Evolutionary conservation across 2,888 invertebrate genomes (phyloP), one percentile per base, ranked within the genome.

Genomic region (Drosophila rellima): DNA sequence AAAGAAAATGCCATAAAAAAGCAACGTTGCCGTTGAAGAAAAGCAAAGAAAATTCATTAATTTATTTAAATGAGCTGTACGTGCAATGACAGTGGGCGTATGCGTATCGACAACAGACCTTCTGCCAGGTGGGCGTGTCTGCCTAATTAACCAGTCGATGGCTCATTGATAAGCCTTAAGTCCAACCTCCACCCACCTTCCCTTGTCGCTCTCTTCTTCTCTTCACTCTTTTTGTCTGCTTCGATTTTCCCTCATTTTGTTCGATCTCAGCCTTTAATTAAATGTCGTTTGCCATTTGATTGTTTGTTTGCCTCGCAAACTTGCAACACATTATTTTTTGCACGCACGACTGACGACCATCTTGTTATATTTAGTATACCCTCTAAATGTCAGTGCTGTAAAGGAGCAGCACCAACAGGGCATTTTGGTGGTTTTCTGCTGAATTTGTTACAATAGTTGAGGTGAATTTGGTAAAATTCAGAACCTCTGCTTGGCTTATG

Each of bases 11-110:
- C 67, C 81, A 83, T 82, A 76, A 87, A 83, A 82, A 74, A 33
- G n/a, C 35, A 35, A 15, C 17, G 54, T 63, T 55, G 59, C 45
- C 42, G 50, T 26, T 64, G 56, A 59, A 55, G 68, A 57, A 84
- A 74, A 72, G 65, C 66, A 76, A 86, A 73, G 68, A 74, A 71
- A 81, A 78, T 81, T 73, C 81, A 82, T 82, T 87, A 84, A 87
- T 82, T 87, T 87, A 87, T 82, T 82, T 87, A 82, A 82, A 82
- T 82, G 82, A 81, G 88, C 63, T 61, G 65, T 65, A 87, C 82
- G 82, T 82, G 88, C 68, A 78, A 87, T 80, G 82, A 75, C 84
- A 69, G 75, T 78, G 39, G 74, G 78, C 74, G 75, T 74, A 29
- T 29, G 51, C 42, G 60, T 61, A 51, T 52, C 39, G 51, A 23